These are phyloP conservation scores for Myotis vivesi DNA, from an alignment of 2,797 vertebrate species.

Conservation along the genomic window DNA sequence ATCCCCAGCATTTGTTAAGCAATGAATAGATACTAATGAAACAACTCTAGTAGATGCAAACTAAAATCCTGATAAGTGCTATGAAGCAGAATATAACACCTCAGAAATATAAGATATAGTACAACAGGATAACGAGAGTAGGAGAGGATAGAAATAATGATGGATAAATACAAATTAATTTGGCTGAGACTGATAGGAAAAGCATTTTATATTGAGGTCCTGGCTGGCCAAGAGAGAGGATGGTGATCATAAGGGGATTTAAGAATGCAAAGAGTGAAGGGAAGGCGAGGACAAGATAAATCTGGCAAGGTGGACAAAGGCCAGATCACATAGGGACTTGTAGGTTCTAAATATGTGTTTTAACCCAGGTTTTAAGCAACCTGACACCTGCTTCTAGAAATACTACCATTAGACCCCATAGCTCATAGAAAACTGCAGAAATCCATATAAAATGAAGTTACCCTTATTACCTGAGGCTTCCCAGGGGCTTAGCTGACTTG, in stretches of 20 bases:
- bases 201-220: not conserved
- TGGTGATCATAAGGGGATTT: not conserved
- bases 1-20: not conserved
- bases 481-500: not conserved
- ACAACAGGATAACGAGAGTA: not conserved
- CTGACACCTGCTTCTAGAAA: not conserved
- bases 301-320: not conserved
- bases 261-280: not conserved
- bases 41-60: not conserved
- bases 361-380: not conserved
- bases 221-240: not conserved
- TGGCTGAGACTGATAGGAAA: not conserved
- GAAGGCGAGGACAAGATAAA: not conserved
- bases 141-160: not conserved
- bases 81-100: rapidly evolving
- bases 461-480: not conserved
- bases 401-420: not conserved
- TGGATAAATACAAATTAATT: not conserved
- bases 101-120: not conserved
- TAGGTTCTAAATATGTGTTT: not conserved
- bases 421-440: not conserved
- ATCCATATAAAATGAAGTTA: not conserved
- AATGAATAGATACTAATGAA: not conserved
- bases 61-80: not conserved
- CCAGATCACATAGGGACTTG: not conserved